Percentiles rank a stretch among this genome's conserved stretches.
Evolutionary conservation across 2,888 invertebrate species (phyloP).

Genomic region (Hedychridium roseum): DNA sequence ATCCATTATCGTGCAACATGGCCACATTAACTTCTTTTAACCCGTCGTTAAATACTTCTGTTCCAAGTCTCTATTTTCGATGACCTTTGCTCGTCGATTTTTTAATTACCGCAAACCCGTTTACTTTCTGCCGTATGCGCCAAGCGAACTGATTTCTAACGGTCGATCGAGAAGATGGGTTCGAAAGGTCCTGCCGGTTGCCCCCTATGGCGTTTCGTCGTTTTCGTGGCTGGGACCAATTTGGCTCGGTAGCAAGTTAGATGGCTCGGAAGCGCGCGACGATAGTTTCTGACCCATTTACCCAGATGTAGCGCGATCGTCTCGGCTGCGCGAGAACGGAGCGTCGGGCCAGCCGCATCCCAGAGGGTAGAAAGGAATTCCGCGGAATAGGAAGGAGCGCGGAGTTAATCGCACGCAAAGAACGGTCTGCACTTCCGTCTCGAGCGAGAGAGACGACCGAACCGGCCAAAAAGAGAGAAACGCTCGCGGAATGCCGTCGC

Average conservation of each 20-base stretch:
- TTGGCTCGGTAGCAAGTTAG: conserved; percentile 45
- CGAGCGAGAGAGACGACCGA: no score
- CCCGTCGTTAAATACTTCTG: no score
- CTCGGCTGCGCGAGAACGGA: conserved; percentile 14
- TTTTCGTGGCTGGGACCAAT: conserved; percentile 40
- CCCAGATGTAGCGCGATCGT: conserved; percentile 42
- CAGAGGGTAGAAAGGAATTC: conserved; percentile 14
- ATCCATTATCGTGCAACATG: no score
- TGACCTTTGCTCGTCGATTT: no score
- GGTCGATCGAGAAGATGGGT: no score
- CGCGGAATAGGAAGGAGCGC: conserved; percentile 8
- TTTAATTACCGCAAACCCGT: no score
- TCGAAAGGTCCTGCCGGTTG: no score
- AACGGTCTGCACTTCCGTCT: conserved; percentile 2
- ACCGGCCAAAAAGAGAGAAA: no score
- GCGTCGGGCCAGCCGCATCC: conserved; percentile 6
- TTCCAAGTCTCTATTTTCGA: no score
- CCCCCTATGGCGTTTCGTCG: not conserved
- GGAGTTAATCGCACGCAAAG: conserved; percentile 14
- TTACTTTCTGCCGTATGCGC: no score
- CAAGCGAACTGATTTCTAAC: no score
- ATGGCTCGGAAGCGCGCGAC: conserved; percentile 52
- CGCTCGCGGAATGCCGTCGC: conserved; percentile 1
- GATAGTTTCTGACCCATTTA: conserved; percentile 61
- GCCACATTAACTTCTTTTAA: no score